Evolutionary conservation across 2,888 invertebrate genomes (phyloP).

Genomic region (Sicus ferrugineus): DNA sequence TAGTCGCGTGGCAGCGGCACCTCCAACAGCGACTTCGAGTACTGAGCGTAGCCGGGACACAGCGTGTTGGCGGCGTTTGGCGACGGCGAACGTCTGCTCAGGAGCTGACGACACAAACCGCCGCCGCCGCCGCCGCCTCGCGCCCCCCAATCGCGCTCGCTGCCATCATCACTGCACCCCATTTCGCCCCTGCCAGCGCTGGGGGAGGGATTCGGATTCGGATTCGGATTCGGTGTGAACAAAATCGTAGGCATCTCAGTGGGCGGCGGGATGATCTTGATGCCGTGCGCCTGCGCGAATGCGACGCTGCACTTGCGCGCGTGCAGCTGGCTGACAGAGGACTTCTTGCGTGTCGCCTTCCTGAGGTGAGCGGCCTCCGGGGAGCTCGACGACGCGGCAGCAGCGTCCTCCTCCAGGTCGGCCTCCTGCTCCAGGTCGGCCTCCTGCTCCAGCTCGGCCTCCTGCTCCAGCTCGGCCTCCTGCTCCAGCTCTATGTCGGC

Average conservation of each 20-base stretch:
- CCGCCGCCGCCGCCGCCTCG: constrained; percentile 34
- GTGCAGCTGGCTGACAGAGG: constrained; percentile 56
- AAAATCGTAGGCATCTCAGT: constrained; percentile 39
- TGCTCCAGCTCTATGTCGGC: no score
- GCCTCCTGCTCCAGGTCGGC: constrained; percentile 38
- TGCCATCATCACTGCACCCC: constrained; percentile 10
- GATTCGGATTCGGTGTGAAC: constrained; percentile 38
- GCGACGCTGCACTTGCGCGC: constrained; percentile 61
- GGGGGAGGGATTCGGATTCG: constrained; percentile 32
- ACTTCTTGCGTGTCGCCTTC: constrained; percentile 59
- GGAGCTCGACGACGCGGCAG: constrained; percentile 15
- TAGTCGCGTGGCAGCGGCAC: constrained; percentile 82
- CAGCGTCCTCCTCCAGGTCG: constrained; percentile 33
- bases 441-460: constrained; percentile 37
- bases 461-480: constrained; percentile 35
- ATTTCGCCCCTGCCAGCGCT: neutral
- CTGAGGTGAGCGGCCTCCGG: constrained; percentile 40
- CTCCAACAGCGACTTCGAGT: constrained; percentile 78
- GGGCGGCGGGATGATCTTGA: constrained; percentile 42
- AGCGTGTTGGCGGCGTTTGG: constrained; percentile 60
- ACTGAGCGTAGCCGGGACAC: constrained; percentile 79
- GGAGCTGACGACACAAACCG: constrained; percentile 44
- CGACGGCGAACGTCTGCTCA: constrained; percentile 65
- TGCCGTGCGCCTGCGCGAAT: constrained; percentile 63
- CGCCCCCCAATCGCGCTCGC: constrained; percentile 3